Conservation (phyloP, 2,113 vertebrate genomes). For the Corydoras maculifer region DNA sequence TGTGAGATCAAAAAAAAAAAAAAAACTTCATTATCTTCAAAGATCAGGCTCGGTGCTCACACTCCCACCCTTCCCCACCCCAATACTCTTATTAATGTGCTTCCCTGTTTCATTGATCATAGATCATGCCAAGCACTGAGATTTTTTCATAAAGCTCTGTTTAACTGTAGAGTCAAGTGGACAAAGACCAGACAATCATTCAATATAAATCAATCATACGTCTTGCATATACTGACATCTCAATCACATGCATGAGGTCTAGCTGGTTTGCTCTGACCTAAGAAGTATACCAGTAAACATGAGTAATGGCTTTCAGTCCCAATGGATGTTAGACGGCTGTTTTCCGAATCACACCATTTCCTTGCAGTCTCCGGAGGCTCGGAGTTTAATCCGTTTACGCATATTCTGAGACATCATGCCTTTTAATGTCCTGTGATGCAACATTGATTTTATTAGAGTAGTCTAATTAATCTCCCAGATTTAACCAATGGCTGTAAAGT, state of each 20-base stretch:
- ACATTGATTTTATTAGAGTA: conserved; percentile 36
- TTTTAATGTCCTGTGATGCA: conserved; percentile 37
- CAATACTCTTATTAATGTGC: conserved; percentile 25
- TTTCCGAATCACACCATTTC: conserved; percentile 4
- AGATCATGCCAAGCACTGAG: conserved; percentile 30
- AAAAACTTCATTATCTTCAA: conserved; percentile 24
- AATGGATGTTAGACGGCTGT: background rate
- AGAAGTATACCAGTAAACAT: conserved; percentile 2
- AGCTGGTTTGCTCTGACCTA: background rate
- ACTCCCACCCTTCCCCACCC: too few relatives aligned
- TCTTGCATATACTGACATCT: conserved; percentile 9
- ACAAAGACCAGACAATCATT: conserved; percentile 10
- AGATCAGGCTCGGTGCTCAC: background rate
- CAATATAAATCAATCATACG: too few relatives aligned
- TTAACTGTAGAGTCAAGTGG: conserved; percentile 14
- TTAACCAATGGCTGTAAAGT: conserved; percentile 42
- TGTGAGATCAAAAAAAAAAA: too few relatives aligned
- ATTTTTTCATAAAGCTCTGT: conserved; percentile 50
- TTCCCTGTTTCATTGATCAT: conserved; percentile 33
- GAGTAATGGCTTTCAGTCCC: conserved; percentile 2
- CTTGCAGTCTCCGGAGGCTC: background rate
- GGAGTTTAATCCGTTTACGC: conserved; percentile 6
- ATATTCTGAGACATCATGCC: conserved; percentile 23
- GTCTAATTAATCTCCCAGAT: conserved; percentile 35
- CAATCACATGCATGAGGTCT: conserved; percentile 10